Percentiles rank a stretch among this genome's conserved stretches.
Conservation (phyloP, 2,113 vertebrate species). For the Ancistrus triradiatus region DNA sequence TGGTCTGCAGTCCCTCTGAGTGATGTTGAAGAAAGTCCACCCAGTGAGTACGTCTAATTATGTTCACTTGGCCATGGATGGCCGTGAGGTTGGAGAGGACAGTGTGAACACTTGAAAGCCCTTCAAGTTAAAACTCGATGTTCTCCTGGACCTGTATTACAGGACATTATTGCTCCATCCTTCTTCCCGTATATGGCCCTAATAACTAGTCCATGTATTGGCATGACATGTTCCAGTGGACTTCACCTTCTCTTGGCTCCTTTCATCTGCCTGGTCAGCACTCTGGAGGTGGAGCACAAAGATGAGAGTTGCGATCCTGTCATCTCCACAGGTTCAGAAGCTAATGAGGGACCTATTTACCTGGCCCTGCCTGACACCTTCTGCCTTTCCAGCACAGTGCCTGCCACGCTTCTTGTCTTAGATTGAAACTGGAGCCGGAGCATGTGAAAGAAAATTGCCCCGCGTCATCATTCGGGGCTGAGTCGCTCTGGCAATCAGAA, state of each 20-base stretch:
- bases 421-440: background rate
- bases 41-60: too few relatives aligned
- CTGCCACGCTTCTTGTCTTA: slow-evolving; percentile 1
- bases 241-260: slow-evolving; percentile 3
- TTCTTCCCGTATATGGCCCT: too few relatives aligned
- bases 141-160: too few relatives aligned
- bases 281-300: slow-evolving; percentile 1
- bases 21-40: too few relatives aligned
- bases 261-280: slow-evolving; percentile 36
- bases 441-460: slow-evolving; percentile 7
- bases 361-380: slow-evolving; percentile 27
- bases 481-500: slow-evolving; percentile 15
- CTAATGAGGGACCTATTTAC: slow-evolving; percentile 40
- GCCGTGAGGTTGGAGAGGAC: too few relatives aligned
- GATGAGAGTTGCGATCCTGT: slow-evolving; percentile 10
- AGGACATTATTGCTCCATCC: too few relatives aligned
- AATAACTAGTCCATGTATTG: slow-evolving; percentile 10
- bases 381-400: slow-evolving; percentile 14
- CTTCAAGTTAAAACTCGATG: too few relatives aligned
- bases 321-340: slow-evolving; percentile 29
- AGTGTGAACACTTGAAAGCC: too few relatives aligned
- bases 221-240: slow-evolving; percentile 3
- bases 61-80: too few relatives aligned
- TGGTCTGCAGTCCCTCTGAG: too few relatives aligned
- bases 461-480: slow-evolving; percentile 14